A percentile compares a stretch with the other conserved stretches of the same genome.
Evolutionary conservation across 2,888 invertebrate species (phyloP).

Genomic region (Plemyria rubiginata): DNA sequence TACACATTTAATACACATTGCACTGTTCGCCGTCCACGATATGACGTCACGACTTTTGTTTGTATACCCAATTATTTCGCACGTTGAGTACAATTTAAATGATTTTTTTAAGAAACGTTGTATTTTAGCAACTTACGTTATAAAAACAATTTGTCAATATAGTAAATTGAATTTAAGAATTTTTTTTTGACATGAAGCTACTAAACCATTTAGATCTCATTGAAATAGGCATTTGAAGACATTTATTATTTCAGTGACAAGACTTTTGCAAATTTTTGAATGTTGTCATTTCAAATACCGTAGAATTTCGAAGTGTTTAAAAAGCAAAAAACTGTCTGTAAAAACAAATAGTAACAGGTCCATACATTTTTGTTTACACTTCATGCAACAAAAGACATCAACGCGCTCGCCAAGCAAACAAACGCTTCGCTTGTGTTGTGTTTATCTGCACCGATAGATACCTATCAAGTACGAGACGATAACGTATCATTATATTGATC

Average conservation of each 20-base stretch:
- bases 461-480: constrained; percentile 53
- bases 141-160: too few species aligned
- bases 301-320: constrained; percentile 10
- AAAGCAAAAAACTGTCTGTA: neutral
- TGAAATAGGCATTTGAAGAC: too few species aligned
- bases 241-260: too few species aligned
- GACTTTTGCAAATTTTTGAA: too few species aligned
- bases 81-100: constrained; percentile 1
- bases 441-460: constrained; percentile 58
- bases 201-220: too few species aligned
- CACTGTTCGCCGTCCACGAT: constrained; percentile 77
- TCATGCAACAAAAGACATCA: constrained; percentile 75
- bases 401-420: constrained; percentile 68
- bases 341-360: constrained; percentile 3
- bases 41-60: constrained; percentile 60
- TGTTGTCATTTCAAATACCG: too few species aligned
- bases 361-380: constrained; percentile 43
- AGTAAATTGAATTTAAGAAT: too few species aligned
- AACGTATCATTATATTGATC: constrained; percentile 62
- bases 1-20: constrained; percentile 81
- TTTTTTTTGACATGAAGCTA: too few species aligned
- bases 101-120: too few species aligned
- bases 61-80: constrained; percentile 54
- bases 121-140: too few species aligned
- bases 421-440: constrained; percentile 43